These are phyloP conservation scores for Ceyx margarethae DNA, from an alignment of 2,113 vertebrate genomes.

Conservation along the genomic window DNA sequence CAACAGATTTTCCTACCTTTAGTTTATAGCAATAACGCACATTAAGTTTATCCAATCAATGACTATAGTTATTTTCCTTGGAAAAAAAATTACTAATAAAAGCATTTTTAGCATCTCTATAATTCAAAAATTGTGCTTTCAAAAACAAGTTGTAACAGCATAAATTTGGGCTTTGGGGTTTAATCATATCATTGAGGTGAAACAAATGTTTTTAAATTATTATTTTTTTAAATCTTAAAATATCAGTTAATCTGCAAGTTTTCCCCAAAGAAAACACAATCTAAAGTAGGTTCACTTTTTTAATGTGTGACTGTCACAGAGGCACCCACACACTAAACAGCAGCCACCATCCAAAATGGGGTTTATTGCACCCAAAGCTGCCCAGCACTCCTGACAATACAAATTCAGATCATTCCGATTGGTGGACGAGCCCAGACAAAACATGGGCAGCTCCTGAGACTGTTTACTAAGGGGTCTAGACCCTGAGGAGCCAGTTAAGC, in stretches of 20 bases:
- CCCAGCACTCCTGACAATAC: no score
- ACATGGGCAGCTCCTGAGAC: no score
- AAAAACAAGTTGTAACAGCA: neutral
- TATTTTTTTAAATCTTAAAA: neutral
- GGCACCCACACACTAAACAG: no score
- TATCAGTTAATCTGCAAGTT: neutral
- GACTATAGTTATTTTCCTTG: neutral
- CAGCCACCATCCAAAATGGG: no score
- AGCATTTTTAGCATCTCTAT: neutral
- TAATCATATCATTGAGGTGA: neutral
- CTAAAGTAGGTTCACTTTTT: neutral
- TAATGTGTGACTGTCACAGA: neutral
- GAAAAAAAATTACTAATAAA: neutral
- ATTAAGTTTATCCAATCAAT: neutral
- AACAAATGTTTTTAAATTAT: neutral
- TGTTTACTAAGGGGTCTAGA: no score
- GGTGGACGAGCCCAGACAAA: no score
- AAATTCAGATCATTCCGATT: no score
- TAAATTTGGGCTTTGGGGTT: rapidly evolving
- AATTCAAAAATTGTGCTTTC: neutral
- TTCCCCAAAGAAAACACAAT: neutral
- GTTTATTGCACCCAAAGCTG: no score
- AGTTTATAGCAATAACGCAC: neutral
- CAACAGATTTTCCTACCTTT: neutral
- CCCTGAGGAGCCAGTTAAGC: no score